phyloP scores from a whole-genome alignment of 2,888 invertebrate species.

The Carcina quercana region DNA sequence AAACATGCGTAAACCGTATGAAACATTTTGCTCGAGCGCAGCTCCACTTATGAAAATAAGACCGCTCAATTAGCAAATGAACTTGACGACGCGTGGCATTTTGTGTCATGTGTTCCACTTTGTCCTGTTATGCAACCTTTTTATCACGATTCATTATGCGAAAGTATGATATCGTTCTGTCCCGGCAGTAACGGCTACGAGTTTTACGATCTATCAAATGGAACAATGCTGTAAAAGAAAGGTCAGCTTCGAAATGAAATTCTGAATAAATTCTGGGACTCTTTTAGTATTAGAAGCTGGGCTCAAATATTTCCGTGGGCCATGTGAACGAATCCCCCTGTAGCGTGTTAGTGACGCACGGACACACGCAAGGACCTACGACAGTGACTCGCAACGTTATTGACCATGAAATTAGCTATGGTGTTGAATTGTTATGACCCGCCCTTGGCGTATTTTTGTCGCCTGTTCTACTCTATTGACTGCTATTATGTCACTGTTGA shows the following conservation, averaged over 20 bases:
- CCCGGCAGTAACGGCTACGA: slow-evolving; percentile 6
- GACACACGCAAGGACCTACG: slow-evolving; percentile 23
- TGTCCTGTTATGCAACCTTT: slow-evolving; percentile 5
- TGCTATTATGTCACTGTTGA: slow-evolving; percentile 19
- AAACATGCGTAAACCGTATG: slow-evolving; percentile 5
- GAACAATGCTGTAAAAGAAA: slow-evolving; percentile 6
- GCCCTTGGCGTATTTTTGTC: slow-evolving; percentile 26
- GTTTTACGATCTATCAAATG: slow-evolving; percentile 8
- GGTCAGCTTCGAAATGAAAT: slow-evolving; percentile 6
- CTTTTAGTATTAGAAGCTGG: neutral
- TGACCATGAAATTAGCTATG: slow-evolving; percentile 31
- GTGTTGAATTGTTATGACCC: slow-evolving; percentile 17
- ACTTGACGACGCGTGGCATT: slow-evolving; percentile 30
- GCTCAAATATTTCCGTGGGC: neutral
- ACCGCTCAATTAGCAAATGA: slow-evolving; percentile 33
- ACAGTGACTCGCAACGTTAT: slow-evolving; percentile 18
- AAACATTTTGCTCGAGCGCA: slow-evolving; percentile 6
- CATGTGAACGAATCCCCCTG: slow-evolving; percentile 4
- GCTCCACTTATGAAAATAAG: slow-evolving; percentile 7
- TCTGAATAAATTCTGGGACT: slow-evolving; percentile 2
- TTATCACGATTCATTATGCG: slow-evolving; percentile 1
- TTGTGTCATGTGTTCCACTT: slow-evolving; percentile 18
- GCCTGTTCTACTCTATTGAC: no score
- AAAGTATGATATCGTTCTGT: neutral
- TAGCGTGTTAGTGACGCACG: slow-evolving; percentile 11